Evolutionary conservation across 1,140 invertebrate genomes (phyloP), one percentile per base, ranked within the genome.

Genomic region (Cyclina sinensis): DNA sequence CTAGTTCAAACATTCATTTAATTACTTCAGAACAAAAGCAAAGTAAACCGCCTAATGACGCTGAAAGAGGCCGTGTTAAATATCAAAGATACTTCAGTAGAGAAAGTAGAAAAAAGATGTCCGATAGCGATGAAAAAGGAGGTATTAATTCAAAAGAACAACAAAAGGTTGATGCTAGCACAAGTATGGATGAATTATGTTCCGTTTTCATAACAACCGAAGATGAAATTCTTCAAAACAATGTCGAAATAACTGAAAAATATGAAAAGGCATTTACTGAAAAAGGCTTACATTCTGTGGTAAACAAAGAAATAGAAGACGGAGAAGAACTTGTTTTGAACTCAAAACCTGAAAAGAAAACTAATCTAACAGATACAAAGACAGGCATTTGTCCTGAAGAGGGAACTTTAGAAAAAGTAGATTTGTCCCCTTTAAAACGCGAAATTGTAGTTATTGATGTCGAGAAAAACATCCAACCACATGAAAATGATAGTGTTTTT

Each of bases 361-460:
- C 14, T 4, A 14, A 43, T 57, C 7, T 4, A 4, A 21, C 16
- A 18, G 54, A 57, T 9, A 18, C 4, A 9, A 27, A 18, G 3
- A 27, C 21, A n/a, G 54, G 21, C 5, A 5, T n/a, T 4, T 57
- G 24, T 57, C 54, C 54, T 35, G 65, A 70, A 70, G 32, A 35
- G 4, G 14, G 14, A 37, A 18, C 5, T 4, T 37, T 21, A 18
- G 32, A 35, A 70, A n/a, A 37, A 37, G 18, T 37, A 18, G 27
- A 39, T 70, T 16, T 70, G 14, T 37, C 30, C 1, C 2, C 65
- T 5, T 27, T 70, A 37, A 30, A 70, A 24, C 48, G 79, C 4
- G 79, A 81, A 14, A 24, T 81, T 24, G n/a, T 81, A 65, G 79
- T 81, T 24, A 62, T 81, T 30, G 57, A 65, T 11, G 16, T 21